Conservation (phyloP, 2,888 invertebrate species). For the Trichogramma evanescens region DNA sequence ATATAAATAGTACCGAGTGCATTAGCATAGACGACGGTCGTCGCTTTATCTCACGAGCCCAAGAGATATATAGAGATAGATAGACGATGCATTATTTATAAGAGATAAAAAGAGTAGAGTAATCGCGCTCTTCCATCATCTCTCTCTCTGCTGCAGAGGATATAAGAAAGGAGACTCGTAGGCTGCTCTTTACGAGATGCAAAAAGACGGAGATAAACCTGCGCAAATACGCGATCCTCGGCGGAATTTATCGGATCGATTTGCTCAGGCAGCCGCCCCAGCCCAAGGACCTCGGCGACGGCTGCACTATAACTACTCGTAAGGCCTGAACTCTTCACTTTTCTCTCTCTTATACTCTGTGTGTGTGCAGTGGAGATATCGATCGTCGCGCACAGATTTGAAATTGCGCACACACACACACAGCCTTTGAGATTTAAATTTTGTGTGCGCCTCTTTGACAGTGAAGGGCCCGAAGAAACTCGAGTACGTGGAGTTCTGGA, state of each 20-base stretch:
- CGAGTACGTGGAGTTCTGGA: conserved; percentile 56
- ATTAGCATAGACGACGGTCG: not conserved
- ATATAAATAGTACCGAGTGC: not conserved
- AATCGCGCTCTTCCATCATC: conserved; percentile 43
- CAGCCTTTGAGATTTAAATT: too few species aligned
- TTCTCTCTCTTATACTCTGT: too few species aligned
- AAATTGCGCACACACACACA: too few species aligned
- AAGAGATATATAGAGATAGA: not conserved
- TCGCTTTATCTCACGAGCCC: not conserved
- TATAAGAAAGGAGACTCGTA: conserved; percentile 30
- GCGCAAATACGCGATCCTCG: conserved; percentile 66
- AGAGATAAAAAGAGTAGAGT: not conserved
- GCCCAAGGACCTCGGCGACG: conserved; percentile 54
- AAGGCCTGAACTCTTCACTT: conserved; percentile 10
- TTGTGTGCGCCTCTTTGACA: conserved; percentile 31
- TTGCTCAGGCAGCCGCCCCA: conserved; percentile 73
- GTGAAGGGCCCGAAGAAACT: conserved; percentile 57
- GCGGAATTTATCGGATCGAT: conserved; percentile 70
- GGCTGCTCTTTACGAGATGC: conserved; percentile 34
- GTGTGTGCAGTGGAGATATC: too few species aligned
- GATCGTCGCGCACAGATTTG: too few species aligned
- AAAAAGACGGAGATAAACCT: conserved; percentile 58
- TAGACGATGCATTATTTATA: not conserved
- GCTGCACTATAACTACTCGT: conserved; percentile 54
- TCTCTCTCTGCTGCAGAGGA: conserved; percentile 45